Conservation (phyloP, 2,113 vertebrate genomes). For the Diphyllodes magnificus region DNA sequence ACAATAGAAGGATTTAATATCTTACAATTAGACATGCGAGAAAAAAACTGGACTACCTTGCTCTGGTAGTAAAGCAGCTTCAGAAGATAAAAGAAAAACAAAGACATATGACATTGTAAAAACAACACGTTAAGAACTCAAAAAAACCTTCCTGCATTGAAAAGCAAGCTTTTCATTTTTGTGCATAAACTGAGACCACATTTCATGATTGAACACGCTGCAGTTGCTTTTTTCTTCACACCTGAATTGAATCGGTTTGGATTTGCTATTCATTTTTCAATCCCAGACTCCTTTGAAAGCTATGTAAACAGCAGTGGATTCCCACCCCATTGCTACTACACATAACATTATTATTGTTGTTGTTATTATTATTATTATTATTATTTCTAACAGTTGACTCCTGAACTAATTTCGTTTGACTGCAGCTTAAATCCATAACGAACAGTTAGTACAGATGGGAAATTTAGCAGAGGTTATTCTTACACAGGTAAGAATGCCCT, state of each 20-base stretch:
- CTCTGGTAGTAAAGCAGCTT: background rate
- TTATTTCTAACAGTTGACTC: background rate
- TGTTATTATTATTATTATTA: background rate
- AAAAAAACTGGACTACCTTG: background rate
- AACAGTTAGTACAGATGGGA: background rate
- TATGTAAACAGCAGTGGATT: background rate
- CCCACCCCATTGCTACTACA: background rate
- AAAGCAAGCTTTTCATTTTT: background rate
- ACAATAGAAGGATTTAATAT: background rate
- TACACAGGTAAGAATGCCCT: background rate
- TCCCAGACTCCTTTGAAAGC: background rate
- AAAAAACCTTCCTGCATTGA: background rate
- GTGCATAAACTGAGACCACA: background rate
- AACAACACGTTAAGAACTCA: background rate
- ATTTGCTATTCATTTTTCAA: background rate
- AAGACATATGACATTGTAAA: background rate
- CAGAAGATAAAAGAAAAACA: background rate
- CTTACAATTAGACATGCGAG: background rate
- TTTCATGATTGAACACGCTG: background rate
- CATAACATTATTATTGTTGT: no score
- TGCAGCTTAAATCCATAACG: background rate
- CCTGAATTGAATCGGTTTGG: rapidly evolving
- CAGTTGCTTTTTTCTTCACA: background rate
- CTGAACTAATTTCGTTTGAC: background rate
- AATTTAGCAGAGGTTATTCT: background rate